phyloP scores from a whole-genome alignment of 2,113 vertebrate genomes.

The Pygoscelis antarcticus region DNA sequence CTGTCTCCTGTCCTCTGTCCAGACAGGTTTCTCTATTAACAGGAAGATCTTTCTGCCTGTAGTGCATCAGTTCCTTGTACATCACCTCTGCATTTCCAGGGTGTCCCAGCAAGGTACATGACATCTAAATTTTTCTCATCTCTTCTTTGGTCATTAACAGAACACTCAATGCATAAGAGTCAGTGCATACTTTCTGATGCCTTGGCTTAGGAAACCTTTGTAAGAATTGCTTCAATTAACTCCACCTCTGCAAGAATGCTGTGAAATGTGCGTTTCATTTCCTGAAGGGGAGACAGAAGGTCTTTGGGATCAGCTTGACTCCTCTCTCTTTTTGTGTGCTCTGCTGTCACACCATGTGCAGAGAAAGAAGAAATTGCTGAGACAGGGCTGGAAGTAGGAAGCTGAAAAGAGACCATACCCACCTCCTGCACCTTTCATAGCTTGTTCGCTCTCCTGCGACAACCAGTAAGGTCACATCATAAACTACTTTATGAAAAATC shows the following conservation, averaged over 20 bases:
- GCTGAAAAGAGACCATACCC: neutral
- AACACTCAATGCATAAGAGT: neutral
- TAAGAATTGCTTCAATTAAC: neutral
- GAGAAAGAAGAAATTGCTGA: neutral
- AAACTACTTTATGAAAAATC: neutral
- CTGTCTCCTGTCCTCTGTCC: neutral
- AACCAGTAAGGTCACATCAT: neutral
- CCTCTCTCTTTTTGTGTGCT: neutral
- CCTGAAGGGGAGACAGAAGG: neutral
- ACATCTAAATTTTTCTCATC: neutral
- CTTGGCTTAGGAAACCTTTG: neutral
- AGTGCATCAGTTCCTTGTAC: neutral
- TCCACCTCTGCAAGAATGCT: neutral
- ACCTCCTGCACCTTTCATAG: neutral
- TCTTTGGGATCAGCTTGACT: neutral
- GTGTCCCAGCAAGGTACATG: no score
- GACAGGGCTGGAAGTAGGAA: neutral
- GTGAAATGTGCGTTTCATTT: neutral
- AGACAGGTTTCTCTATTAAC: neutral
- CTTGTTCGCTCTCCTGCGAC: neutral
- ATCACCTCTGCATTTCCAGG: neutral
- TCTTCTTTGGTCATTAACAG: neutral
- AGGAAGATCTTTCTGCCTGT: neutral
- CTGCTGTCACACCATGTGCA: neutral
- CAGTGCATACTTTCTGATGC: neutral